Conservation (phyloP, 2,797 vertebrate genomes). For the Brotula barbata region DNA sequence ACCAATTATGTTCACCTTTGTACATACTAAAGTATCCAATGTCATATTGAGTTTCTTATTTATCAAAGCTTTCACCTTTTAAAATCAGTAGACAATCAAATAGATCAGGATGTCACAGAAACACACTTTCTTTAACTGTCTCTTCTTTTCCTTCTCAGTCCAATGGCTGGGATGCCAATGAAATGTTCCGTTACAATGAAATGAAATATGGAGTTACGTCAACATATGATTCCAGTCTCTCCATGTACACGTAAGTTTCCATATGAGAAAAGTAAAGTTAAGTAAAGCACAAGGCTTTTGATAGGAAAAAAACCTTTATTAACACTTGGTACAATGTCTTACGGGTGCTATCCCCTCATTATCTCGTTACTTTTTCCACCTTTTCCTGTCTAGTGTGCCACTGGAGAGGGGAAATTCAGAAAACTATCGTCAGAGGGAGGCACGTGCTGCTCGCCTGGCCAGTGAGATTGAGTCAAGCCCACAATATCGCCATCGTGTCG, state of each 20-base stretch:
- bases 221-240: constrained; percentile 91
- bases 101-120: no score
- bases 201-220: constrained; percentile 92
- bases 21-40: background rate
- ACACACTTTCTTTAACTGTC: no score
- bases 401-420: constrained; percentile 88
- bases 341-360: background rate
- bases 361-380: background rate
- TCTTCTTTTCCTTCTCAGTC: constrained; percentile 72
- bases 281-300: no score
- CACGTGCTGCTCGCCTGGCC: constrained; percentile 86
- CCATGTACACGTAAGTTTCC: constrained; percentile 90
- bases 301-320: background rate
- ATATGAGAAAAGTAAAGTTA: background rate
- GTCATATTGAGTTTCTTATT: background rate
- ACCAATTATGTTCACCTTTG: no score
- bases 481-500: constrained; percentile 86
- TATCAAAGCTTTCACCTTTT: background rate
- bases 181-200: constrained; percentile 95
- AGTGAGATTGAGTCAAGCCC: constrained; percentile 91
- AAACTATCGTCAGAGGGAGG: constrained; percentile 86
- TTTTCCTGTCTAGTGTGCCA: constrained; percentile 76
- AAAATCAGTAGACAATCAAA: background rate
- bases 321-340: background rate
- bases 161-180: constrained; percentile 94